phyloP scores from a whole-genome alignment of 2,797 vertebrate genomes.

The Falco columbarius region DNA sequence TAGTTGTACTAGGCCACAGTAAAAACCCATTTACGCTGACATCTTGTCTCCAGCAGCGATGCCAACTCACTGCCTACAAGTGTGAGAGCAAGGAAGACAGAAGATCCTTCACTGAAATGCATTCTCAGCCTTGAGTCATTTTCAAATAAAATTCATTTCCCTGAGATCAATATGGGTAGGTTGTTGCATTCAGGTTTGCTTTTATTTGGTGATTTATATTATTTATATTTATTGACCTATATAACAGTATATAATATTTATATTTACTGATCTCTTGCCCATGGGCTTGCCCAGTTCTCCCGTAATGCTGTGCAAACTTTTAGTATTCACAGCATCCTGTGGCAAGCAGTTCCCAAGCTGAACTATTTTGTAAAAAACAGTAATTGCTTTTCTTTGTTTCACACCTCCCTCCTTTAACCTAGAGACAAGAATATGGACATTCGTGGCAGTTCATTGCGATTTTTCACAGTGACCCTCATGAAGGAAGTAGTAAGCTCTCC shows the following conservation, averaged over 20 bases:
- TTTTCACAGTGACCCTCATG: not conserved
- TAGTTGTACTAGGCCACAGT: not conserved
- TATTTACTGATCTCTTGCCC: not conserved
- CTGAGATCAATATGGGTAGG: not conserved
- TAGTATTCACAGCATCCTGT: not conserved
- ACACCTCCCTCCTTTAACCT: not conserved
- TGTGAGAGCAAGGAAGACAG: not conserved
- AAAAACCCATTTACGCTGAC: not conserved
- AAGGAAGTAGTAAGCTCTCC: not conserved
- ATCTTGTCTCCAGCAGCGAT: not conserved
- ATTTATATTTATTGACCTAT: too few species aligned
- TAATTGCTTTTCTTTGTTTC: not conserved
- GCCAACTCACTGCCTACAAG: not conserved
- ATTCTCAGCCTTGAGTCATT: not conserved
- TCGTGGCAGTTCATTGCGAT: not conserved
- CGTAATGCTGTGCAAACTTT: not conserved
- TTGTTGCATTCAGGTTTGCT: not conserved
- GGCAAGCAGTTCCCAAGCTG: not conserved
- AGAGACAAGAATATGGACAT: not conserved
- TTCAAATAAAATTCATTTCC: not conserved
- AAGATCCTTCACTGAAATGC: not conserved
- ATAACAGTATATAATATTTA: too few species aligned
- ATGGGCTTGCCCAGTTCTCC: not conserved
- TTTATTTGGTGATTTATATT: not conserved
- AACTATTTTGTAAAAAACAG: not conserved